phyloP scores from a whole-genome alignment of 2,797 vertebrate genomes.

The Syndactyla subalaris region DNA sequence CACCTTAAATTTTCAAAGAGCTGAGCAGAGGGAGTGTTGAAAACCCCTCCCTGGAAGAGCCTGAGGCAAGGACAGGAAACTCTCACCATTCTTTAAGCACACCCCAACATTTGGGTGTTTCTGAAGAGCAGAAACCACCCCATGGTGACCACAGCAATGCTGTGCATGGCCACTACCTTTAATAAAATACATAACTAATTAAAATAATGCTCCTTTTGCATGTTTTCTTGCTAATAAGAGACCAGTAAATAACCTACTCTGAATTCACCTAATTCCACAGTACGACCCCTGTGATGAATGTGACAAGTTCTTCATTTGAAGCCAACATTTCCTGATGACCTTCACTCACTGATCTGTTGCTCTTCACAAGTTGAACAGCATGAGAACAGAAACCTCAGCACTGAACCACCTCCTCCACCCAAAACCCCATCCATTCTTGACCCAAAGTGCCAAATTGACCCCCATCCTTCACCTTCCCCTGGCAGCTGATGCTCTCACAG shows the following conservation, averaged over 20 bases:
- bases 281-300: accelerated
- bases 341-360: not conserved
- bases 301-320: not conserved
- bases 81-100: not conserved
- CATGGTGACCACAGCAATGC: accelerated
- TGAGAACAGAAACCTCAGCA: not conserved
- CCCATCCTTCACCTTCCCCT: accelerated
- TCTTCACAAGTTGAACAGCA: not conserved
- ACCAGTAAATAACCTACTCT: not conserved
- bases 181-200: not conserved
- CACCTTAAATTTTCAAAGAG: not conserved
- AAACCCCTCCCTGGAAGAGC: not conserved
- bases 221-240: not conserved
- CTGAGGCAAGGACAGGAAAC: not conserved
- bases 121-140: not conserved
- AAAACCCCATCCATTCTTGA: not conserved
- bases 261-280: not conserved
- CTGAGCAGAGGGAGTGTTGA: accelerated
- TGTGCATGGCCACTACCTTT: not conserved
- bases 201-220: not conserved
- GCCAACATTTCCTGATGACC: not conserved
- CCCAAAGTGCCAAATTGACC: not conserved
- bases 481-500: not conserved
- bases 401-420: not conserved
- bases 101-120: not conserved